phyloP scores from a whole-genome alignment of 1,140 invertebrate species.

The Holotrichia oblita region DNA sequence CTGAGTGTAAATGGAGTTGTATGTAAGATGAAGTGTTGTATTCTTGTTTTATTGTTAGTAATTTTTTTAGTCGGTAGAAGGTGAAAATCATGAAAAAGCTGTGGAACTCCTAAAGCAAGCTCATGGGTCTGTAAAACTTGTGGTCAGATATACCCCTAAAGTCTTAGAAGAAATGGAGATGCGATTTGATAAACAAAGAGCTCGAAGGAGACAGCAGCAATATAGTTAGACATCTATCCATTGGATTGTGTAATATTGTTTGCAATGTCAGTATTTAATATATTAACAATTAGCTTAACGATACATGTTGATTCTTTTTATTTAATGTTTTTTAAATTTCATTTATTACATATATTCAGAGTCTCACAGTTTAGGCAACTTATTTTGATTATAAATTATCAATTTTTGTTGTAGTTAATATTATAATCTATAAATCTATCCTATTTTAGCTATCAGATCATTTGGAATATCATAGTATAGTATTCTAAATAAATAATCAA shows the following conservation, averaged over 20 bases:
- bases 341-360: neutral
- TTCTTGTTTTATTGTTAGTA: neutral
- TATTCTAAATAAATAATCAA: too few species aligned
- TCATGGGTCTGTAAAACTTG: conserved; percentile 95
- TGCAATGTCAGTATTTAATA: neutral
- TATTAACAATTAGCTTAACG: neutral
- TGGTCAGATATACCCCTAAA: conserved; percentile 98
- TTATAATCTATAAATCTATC: too few species aligned
- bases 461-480: too few species aligned
- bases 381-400: too few species aligned
- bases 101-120: conserved; percentile 99
- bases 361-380: too few species aligned
- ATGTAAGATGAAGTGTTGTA: conserved; percentile 59
- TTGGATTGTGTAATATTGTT: neutral
- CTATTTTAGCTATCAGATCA: too few species aligned
- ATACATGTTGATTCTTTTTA: neutral
- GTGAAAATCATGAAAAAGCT: conserved; percentile 99
- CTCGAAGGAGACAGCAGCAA: conserved; percentile 75
- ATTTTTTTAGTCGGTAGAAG: conserved; percentile 89
- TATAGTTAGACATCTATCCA: neutral
- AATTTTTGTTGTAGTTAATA: too few species aligned
- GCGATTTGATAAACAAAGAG: conserved; percentile 95
- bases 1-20: conserved; percentile 98
- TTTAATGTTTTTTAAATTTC: neutral
- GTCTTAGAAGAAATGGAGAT: conserved; percentile 99